Percentiles rank a stretch among this genome's conserved stretches.
Conservation (phyloP, 1,140 invertebrate species). For the Drosophila nasuta region DNA sequence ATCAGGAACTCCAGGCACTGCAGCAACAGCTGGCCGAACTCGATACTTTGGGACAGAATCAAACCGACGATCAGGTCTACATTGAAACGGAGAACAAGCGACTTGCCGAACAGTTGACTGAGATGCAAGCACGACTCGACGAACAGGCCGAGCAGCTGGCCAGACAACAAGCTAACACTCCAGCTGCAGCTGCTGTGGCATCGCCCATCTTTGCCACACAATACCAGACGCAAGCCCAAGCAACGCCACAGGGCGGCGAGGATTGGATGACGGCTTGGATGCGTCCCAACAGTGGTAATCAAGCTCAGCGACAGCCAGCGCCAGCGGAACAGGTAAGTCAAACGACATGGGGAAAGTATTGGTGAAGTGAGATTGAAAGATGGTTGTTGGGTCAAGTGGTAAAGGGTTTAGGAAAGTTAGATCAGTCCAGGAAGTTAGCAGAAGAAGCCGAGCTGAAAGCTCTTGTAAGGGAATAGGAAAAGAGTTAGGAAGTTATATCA, state of each 20-base stretch:
- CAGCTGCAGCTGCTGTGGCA: slow-evolving; percentile 13
- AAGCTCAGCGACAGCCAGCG: not conserved
- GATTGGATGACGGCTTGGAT: slow-evolving; percentile 33
- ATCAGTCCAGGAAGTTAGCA: no score
- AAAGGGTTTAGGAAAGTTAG: no score
- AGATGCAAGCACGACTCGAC: slow-evolving; percentile 77
- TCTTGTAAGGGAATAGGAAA: no score
- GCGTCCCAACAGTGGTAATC: not conserved
- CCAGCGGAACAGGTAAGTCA: slow-evolving; percentile 29
- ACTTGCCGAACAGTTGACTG: slow-evolving; percentile 67
- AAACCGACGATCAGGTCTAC: slow-evolving; percentile 81
- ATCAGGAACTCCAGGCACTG: slow-evolving; percentile 69
- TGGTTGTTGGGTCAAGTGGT: no score
- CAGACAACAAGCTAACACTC: slow-evolving; percentile 37
- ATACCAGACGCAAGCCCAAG: not conserved
- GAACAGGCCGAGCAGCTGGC: slow-evolving; percentile 57
- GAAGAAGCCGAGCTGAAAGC: no score
- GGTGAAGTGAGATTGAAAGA: no score
- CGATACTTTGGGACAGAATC: slow-evolving; percentile 79
- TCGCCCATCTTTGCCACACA: not conserved
- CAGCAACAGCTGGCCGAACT: slow-evolving; percentile 78
- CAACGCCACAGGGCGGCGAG: not conserved
- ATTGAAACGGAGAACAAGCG: slow-evolving; percentile 84
- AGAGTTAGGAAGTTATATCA: no score
- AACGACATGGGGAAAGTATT: not conserved